These are phyloP conservation scores for Aeoliscus strigatus DNA, from an alignment of 2,797 vertebrate genomes.

Conservation along the genomic window DNA sequence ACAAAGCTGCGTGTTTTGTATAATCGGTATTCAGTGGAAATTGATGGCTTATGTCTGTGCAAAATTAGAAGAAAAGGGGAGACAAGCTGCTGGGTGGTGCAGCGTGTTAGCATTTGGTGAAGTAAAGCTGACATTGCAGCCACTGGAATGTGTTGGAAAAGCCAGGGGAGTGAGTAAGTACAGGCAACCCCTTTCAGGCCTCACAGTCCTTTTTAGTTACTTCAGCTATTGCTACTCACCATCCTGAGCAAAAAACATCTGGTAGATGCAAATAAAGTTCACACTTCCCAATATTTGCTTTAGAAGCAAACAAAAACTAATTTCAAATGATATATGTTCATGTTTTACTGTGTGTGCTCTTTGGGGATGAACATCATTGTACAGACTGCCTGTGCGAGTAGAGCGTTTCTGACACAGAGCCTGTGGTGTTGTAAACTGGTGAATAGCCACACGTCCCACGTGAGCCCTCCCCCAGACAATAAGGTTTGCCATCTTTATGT, in stretches of 20 bases:
- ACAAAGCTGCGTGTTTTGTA: conserved; percentile 12
- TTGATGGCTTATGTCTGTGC: conserved; percentile 13
- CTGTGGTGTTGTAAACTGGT: too few species aligned
- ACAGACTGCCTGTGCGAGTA: too few species aligned
- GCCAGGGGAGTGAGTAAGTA: conserved; percentile 22
- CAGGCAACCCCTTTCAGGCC: conserved; percentile 19
- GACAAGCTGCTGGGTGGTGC: conserved; percentile 14
- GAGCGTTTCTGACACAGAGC: too few species aligned
- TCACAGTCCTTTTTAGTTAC: conserved; percentile 4
- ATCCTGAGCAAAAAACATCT: conserved; percentile 8
- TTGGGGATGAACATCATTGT: too few species aligned
- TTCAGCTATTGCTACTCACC: not conserved
- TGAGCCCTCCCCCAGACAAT: too few species aligned
- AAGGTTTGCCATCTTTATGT: too few species aligned
- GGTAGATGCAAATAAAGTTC: not conserved
- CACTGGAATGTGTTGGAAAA: conserved; percentile 62
- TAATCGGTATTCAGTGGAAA: conserved; percentile 1
- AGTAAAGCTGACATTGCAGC: conserved; percentile 63
- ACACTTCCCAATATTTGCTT: not conserved
- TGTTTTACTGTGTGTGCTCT: not conserved
- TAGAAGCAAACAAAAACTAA: not conserved
- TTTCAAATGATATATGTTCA: not conserved
- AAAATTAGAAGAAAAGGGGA: conserved; percentile 30
- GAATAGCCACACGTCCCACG: too few species aligned
- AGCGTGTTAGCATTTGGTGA: conserved; percentile 39